Conservation (phyloP, 1,140 invertebrate species). For the Drusus annulatus region DNA sequence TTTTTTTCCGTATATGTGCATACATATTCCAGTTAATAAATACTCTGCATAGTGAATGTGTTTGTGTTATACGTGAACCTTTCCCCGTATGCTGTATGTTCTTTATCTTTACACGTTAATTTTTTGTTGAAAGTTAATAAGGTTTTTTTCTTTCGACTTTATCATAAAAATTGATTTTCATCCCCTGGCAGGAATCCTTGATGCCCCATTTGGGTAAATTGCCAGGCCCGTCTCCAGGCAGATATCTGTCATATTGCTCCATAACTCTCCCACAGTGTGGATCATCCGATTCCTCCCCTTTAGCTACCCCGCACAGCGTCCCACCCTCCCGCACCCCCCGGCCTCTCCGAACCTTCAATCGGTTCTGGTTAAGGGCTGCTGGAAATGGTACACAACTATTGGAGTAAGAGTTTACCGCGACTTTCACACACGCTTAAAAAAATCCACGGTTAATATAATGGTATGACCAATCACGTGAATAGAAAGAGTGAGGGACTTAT, state of each 20-base stretch:
- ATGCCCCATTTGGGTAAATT: slow-evolving; percentile 49
- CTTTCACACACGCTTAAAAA: not conserved
- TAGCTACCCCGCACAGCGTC: not conserved
- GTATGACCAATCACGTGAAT: too few relatives aligned
- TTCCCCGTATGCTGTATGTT: too few relatives aligned
- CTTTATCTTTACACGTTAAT: too few relatives aligned
- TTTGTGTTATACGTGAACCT: too few relatives aligned
- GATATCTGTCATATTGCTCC: slow-evolving; percentile 56
- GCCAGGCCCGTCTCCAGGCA: slow-evolving; percentile 41
- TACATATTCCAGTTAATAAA: too few relatives aligned
- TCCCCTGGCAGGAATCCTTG: slow-evolving; percentile 14
- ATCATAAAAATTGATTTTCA: not conserved
- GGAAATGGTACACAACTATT: slow-evolving; percentile 22
- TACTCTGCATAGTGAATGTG: too few relatives aligned
- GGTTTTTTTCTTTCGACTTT: not conserved
- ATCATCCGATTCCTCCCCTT: slow-evolving; percentile 54
- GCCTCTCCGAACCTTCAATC: slow-evolving; percentile 48
- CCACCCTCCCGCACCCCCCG: too few relatives aligned
- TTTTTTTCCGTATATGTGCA: too few relatives aligned
- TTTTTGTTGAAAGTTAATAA: not conserved
- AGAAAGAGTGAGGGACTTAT: too few relatives aligned
- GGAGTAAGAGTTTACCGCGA: not conserved
- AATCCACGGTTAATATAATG: too few relatives aligned
- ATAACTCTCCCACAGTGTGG: slow-evolving; percentile 55
- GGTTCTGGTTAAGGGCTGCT: slow-evolving; percentile 47